Evolutionary conservation across 2,113 vertebrate genomes (phyloP).

Genomic region (Ibidorhyncha struthersii): DNA sequence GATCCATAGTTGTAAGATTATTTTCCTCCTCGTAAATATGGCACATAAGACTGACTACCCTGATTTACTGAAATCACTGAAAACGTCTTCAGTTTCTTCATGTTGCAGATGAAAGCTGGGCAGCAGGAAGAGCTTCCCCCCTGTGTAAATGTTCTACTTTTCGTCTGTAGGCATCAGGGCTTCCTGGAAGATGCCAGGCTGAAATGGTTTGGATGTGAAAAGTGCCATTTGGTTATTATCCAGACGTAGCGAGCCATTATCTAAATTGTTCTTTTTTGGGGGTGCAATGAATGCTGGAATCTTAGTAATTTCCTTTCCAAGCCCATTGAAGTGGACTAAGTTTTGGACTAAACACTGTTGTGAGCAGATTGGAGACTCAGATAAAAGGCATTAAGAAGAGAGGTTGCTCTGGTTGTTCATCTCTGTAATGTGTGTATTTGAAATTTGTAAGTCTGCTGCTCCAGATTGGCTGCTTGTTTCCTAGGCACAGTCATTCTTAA

Average conservation of each 20-base stretch:
- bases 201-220: conserved; percentile 4
- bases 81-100: background rate
- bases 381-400: conserved; percentile 43
- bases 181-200: background rate
- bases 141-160: background rate
- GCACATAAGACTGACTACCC: background rate
- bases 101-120: background rate
- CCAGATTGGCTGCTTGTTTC: conserved; percentile 39
- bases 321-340: conserved; percentile 11
- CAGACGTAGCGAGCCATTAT: background rate
- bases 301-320: conserved; percentile 12
- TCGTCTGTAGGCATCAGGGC: background rate
- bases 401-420: conserved; percentile 18
- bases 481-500: conserved; percentile 11
- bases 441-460: conserved; percentile 35
- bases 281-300: background rate
- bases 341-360: conserved; percentile 21
- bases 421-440: conserved; percentile 17
- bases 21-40: background rate
- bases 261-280: conserved; percentile 17
- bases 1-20: background rate
- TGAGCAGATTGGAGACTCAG: conserved; percentile 35
- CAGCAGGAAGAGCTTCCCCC: background rate
- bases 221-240: conserved; percentile 34
- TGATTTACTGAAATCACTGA: background rate